These are phyloP conservation scores for Hemibagrus guttatus DNA, from an alignment of 2,797 vertebrate genomes.

Conservation along the genomic window DNA sequence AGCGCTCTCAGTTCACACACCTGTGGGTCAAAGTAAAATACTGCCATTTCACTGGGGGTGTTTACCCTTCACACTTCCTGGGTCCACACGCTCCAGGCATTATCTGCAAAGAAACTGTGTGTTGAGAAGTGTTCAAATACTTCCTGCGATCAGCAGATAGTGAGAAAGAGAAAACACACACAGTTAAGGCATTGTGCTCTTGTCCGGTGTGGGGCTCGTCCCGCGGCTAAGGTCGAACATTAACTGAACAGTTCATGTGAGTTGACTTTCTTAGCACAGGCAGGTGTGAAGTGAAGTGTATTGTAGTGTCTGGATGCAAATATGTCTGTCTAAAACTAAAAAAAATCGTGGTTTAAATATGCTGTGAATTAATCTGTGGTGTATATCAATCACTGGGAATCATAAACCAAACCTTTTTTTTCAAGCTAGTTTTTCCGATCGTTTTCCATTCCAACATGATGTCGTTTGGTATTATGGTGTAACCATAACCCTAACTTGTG, in stretches of 20 bases:
- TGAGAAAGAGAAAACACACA: constrained; percentile 57
- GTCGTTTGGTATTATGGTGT: neutral
- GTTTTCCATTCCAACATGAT: neutral
- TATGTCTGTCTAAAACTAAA: neutral
- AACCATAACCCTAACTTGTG: neutral
- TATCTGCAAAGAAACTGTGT: constrained; percentile 60
- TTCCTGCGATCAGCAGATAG: constrained; percentile 71
- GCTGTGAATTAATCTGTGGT: neutral
- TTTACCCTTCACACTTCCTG: constrained; percentile 53
- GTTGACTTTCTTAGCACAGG: constrained; percentile 16
- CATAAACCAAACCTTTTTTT: neutral
- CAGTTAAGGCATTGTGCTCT: constrained; percentile 60
- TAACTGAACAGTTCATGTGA: constrained; percentile 41
- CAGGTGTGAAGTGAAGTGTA: neutral
- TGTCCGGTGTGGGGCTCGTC: constrained; percentile 43
- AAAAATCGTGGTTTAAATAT: neutral
- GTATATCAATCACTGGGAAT: too few species aligned
- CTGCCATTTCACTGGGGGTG: constrained; percentile 43
- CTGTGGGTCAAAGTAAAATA: constrained; percentile 50
- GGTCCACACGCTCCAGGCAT: constrained; percentile 52
- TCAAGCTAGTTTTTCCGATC: neutral
- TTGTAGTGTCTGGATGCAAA: neutral
- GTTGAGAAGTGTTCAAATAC: constrained; percentile 71
- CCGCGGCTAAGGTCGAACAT: constrained; percentile 56
- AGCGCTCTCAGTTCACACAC: constrained; percentile 4